phyloP scores from a whole-genome alignment of 2,113 vertebrate genomes.

The Cricetomys ansorgei region DNA sequence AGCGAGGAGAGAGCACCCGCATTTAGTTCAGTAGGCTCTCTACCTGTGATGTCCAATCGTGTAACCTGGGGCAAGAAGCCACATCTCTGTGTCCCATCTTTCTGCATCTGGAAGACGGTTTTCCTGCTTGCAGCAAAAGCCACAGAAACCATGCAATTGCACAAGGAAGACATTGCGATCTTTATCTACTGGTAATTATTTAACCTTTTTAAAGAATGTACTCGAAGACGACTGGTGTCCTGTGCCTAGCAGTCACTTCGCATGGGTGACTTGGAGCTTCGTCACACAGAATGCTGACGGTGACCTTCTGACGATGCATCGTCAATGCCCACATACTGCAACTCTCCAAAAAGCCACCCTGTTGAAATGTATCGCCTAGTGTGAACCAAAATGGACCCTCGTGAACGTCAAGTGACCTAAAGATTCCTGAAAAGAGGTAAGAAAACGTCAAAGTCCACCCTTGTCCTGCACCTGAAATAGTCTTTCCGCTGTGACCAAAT shows the following conservation, averaged over 20 bases:
- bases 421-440: not conserved
- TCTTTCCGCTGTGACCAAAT: not conserved
- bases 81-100: not conserved
- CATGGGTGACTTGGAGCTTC: not conserved
- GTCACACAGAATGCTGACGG: not conserved
- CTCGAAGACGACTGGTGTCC: not conserved
- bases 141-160: not conserved
- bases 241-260: not conserved
- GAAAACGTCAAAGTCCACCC: not conserved
- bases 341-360: not conserved
- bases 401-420: not conserved
- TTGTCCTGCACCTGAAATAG: not conserved
- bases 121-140: not conserved
- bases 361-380: not conserved
- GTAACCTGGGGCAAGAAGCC: not conserved
- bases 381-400: constrained; percentile 15
- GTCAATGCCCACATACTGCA: not conserved
- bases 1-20: not conserved
- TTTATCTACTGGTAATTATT: not conserved
- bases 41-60: not conserved
- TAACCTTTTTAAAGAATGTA: not conserved
- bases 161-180: not conserved
- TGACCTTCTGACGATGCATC: not conserved
- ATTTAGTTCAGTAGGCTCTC: not conserved
- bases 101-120: not conserved